Evolutionary conservation across 2,888 invertebrate genomes (phyloP).

Genomic region (Pristionchus mayeri): DNA sequence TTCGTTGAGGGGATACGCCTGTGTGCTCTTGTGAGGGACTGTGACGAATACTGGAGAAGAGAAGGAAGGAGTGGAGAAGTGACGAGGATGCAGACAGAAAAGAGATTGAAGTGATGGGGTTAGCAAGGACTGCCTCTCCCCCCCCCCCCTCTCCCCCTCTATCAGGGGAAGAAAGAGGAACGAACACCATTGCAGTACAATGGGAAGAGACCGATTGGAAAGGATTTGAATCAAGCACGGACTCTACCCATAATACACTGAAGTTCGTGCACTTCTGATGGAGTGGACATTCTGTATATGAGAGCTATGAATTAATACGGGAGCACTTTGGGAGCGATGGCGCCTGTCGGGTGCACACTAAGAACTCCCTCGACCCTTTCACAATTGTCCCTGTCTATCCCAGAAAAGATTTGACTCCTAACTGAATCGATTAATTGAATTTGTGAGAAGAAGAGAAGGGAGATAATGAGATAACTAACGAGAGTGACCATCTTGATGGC

Average conservation of each 20-base stretch:
- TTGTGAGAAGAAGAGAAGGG: neutral
- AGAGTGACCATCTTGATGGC: slow-evolving; percentile 62
- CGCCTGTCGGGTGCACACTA: neutral
- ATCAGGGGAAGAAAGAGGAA: no score
- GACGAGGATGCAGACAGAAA: neutral
- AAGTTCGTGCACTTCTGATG: no score
- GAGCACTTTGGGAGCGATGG: neutral
- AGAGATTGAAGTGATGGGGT: no score
- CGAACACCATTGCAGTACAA: no score
- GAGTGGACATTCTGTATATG: no score
- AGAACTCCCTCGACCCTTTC: neutral
- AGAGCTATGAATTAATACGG: neutral
- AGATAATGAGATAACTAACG: slow-evolving; percentile 39
- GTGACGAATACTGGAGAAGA: neutral
- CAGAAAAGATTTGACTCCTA: neutral
- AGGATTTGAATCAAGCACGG: no score
- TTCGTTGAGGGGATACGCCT: neutral
- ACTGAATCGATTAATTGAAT: neutral
- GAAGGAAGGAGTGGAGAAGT: neutral
- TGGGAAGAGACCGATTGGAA: no score
- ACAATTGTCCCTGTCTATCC: neutral
- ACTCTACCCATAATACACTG: no score
- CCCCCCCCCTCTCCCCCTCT: no score
- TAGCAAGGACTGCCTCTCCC: no score
- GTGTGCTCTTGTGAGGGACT: neutral